Evolutionary conservation across 2,888 invertebrate species (phyloP).

Genomic region (Metacarcinus magister): DNA sequence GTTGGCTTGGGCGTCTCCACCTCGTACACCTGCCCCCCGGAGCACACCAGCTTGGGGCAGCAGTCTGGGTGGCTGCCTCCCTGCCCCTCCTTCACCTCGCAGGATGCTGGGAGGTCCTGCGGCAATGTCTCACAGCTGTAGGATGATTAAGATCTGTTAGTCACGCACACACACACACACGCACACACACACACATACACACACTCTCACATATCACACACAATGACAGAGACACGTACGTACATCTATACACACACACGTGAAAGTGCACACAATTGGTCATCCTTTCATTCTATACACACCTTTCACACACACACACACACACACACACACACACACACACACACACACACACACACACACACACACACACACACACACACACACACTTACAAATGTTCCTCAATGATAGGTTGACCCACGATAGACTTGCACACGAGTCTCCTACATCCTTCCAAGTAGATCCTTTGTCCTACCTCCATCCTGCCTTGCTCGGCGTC

Average conservation of each 20-base stretch:
- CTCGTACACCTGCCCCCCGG: not conserved
- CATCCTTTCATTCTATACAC: not conserved
- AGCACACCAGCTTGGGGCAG: conserved; percentile 61
- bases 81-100: not conserved
- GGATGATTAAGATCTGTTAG: not conserved
- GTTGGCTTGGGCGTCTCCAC: not conserved
- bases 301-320: conserved; percentile 38
- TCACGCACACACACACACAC: conserved; percentile 20
- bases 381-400: conserved; percentile 60
- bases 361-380: conserved; percentile 43
- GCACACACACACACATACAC: conserved; percentile 62
- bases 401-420: conserved; percentile 60
- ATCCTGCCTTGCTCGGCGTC: conserved; percentile 29
- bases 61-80: conserved; percentile 64
- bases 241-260: conserved; percentile 55
- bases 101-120: not conserved
- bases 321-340: conserved; percentile 48
- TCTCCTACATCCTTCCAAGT: conserved; percentile 60
- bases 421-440: conserved; percentile 62
- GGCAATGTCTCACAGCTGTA: conserved; percentile 70
- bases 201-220: conserved; percentile 27
- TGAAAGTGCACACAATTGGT: not conserved
- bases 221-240: conserved; percentile 7
- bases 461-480: conserved; percentile 63
- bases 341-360: conserved; percentile 66